Conservation (phyloP, 2,888 invertebrate species). For the Zeuzera pyrina region DNA sequence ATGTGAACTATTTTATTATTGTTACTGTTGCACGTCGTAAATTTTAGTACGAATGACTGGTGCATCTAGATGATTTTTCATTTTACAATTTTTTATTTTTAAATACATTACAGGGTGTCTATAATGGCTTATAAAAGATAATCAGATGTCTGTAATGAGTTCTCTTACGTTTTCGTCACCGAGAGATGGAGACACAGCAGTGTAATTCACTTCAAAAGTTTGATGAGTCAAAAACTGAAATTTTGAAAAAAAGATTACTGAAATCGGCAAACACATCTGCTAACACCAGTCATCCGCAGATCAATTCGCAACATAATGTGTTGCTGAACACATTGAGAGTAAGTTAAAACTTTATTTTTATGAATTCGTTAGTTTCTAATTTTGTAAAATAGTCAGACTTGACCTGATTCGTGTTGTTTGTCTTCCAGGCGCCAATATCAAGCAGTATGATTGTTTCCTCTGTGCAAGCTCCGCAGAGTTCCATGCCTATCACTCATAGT, state of each 20-base stretch:
- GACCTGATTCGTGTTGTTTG: constrained; percentile 39
- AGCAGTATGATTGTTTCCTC: constrained; percentile 69
- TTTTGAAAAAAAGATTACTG: constrained; percentile 67
- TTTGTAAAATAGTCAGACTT: constrained; percentile 15
- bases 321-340: constrained; percentile 62
- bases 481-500: constrained; percentile 57
- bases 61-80: constrained; percentile 37
- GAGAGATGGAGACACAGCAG: constrained; percentile 67
- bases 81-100: constrained; percentile 58
- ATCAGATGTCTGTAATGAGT: constrained; percentile 54
- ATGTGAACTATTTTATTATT: constrained; percentile 22
- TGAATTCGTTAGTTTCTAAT: constrained; percentile 2
- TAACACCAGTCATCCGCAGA: constrained; percentile 40
- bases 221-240: constrained; percentile 64
- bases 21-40: constrained; percentile 10
- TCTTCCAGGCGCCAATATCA: constrained; percentile 63
- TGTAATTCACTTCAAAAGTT: constrained; percentile 70
- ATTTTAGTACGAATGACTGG: constrained; percentile 21
- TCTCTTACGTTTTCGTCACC: constrained; percentile 38
- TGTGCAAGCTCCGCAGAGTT: constrained; percentile 59
- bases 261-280: constrained; percentile 46
- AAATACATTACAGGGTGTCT: constrained; percentile 56
- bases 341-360: constrained; percentile 30
- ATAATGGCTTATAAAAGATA: constrained; percentile 52
- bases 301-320: constrained; percentile 56